phyloP scores from a whole-genome alignment of 2,113 vertebrate genomes.

The Columba livia region DNA sequence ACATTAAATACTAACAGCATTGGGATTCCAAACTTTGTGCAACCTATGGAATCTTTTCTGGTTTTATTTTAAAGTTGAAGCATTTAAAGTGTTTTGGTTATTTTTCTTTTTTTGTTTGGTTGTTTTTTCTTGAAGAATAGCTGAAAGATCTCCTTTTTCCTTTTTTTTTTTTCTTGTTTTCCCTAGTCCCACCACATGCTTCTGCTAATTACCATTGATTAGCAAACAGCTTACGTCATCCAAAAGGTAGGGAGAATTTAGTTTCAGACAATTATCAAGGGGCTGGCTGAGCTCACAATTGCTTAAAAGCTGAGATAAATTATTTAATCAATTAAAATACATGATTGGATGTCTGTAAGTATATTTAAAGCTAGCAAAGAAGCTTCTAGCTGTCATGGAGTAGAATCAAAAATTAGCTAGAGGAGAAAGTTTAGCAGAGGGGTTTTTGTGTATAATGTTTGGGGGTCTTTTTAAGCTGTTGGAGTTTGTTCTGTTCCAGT shows the following conservation, averaged over 20 bases:
- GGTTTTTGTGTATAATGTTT: not conserved
- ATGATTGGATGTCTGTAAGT: not conserved
- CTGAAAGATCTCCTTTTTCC: not conserved
- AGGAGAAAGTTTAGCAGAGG: fast-evolving
- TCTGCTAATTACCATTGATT: slow-evolving; percentile 13
- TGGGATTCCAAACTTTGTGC: not conserved
- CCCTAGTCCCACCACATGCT: not conserved
- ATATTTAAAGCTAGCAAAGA: slow-evolving; percentile 21
- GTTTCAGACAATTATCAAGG: slow-evolving; percentile 34
- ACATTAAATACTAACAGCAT: not conserved
- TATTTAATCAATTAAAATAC: slow-evolving; percentile 25
- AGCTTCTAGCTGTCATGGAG: fast-evolving
- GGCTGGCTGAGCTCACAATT: not conserved
- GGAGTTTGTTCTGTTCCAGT: not conserved
- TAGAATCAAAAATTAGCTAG: not conserved
- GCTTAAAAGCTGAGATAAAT: slow-evolving; percentile 25
- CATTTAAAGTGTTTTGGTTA: not conserved
- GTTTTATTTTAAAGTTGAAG: not conserved
- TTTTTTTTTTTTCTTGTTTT: fast-evolving
- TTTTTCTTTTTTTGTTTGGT: not conserved
- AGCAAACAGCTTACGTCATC: not conserved
- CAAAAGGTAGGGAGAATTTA: not conserved
- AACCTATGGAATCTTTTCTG: not conserved
- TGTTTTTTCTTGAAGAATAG: not conserved
- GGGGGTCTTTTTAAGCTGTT: not conserved